A percentile compares a stretch with the other conserved stretches of the same genome.
Evolutionary conservation across 2,888 invertebrate species (phyloP).

Genomic region (Antheraea yamamai): DNA sequence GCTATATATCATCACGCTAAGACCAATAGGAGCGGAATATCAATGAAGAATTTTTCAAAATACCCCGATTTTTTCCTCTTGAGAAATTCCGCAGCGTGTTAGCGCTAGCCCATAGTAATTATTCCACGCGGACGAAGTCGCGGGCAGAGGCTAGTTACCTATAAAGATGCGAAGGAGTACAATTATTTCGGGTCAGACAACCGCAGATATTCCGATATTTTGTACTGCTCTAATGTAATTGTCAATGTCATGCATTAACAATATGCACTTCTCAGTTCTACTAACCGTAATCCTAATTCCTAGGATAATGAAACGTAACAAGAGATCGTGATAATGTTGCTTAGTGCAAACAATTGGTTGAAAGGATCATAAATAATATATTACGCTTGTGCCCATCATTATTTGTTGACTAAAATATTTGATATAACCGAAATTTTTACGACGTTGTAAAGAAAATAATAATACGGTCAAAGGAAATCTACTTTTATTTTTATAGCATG

Average conservation of each 20-base stretch:
- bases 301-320: neutral
- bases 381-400: neutral
- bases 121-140: no score
- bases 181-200: neutral
- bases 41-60: no score
- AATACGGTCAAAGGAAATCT: constrained; percentile 29
- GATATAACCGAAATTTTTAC: constrained; percentile 33
- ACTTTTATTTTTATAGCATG: constrained; percentile 32
- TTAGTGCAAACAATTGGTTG: neutral
- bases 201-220: neutral
- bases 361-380: neutral
- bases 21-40: no score
- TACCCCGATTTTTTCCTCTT: no score
- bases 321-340: neutral
- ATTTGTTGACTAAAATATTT: neutral
- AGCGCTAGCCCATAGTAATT: no score
- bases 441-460: constrained; percentile 32
- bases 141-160: no score
- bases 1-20: no score
- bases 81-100: no score
- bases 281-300: neutral
- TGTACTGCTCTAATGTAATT: no score
- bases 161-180: neutral
- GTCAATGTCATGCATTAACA: neutral
- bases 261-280: neutral